Conservation (phyloP, 2,113 vertebrate genomes). For the Anarhynchus alexandrinus region DNA sequence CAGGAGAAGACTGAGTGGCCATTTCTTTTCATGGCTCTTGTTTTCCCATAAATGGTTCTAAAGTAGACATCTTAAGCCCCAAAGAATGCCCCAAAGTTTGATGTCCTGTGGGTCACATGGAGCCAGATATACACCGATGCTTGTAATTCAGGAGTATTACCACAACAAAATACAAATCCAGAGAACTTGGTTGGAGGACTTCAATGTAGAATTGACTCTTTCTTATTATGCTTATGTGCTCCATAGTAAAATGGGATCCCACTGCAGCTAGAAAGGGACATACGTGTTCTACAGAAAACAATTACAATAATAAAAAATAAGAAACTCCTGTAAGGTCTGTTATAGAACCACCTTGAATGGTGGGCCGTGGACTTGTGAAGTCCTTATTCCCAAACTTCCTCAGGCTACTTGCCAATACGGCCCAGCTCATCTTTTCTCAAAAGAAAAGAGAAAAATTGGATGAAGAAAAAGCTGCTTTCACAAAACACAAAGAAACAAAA, state of each 20-base stretch:
- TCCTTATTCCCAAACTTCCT: not conserved
- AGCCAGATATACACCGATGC: not conserved
- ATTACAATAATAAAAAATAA: not conserved
- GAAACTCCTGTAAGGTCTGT: not conserved
- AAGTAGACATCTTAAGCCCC: not conserved
- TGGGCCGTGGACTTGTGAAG: not conserved
- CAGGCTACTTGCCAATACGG: not conserved
- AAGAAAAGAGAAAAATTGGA: not conserved
- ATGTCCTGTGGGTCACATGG: not conserved
- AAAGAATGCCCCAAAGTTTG: not conserved
- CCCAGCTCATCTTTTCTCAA: not conserved
- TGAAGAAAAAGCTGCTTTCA: not conserved
- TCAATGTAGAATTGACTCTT: not conserved
- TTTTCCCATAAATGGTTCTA: not conserved
- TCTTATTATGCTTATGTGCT: not conserved
- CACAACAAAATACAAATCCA: not conserved
- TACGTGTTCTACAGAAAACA: not conserved
- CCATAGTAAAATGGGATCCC: not conserved
- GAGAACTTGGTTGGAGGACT: not conserved
- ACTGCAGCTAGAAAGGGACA: not conserved
- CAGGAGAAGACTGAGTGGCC: not conserved
- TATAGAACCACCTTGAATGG: not conserved
- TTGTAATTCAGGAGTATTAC: not conserved
- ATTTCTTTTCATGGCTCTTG: not conserved
- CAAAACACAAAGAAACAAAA: constrained; percentile 9